A percentile compares a stretch with the other conserved stretches of the same genome.
These are phyloP conservation scores for Cosmopolites sordidus DNA, from an alignment of 2,888 invertebrate species.

Conservation along the genomic window DNA sequence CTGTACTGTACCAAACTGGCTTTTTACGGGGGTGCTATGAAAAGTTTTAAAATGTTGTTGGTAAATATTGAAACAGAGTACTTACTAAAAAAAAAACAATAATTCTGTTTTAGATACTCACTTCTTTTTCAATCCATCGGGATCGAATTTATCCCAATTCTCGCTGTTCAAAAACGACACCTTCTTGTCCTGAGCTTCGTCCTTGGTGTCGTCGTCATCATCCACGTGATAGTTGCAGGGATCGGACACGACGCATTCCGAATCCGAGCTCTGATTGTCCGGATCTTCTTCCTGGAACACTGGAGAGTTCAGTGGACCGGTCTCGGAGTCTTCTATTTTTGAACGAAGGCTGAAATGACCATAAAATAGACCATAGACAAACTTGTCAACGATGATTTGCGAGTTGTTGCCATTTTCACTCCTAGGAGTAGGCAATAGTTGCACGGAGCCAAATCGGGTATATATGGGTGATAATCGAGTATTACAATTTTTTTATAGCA, in stretches of 20 bases:
- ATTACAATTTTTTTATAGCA: no score
- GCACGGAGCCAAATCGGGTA: no score
- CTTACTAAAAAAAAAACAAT: no score
- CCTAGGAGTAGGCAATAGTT: no score
- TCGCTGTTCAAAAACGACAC: conserved; percentile 52
- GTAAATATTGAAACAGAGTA: no score
- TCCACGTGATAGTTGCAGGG: conserved; percentile 39
- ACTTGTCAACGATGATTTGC: no score
- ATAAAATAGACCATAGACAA: no score
- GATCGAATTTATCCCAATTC: conserved; percentile 41
- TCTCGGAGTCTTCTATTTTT: conserved; percentile 28
- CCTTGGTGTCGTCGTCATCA: conserved; percentile 28
- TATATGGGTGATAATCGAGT: no score
- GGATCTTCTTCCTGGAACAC: conserved; percentile 38
- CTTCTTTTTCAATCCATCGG: conserved; percentile 42
- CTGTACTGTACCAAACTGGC: no score
- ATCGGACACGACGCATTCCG: conserved; percentile 47
- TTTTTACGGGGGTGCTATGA: no score
- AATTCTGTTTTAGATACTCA: conserved; percentile 3
- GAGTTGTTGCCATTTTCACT: no score
- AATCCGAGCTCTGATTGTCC: conserved; percentile 41
- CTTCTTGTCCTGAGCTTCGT: conserved; percentile 44
- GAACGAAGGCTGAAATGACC: conserved; percentile 28
- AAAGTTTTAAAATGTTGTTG: no score
- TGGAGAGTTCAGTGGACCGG: conserved; percentile 33